Base-by-base conservation (phyloP, 1,140 invertebrate genomes). In the Chironomus striatipennis region DNA sequence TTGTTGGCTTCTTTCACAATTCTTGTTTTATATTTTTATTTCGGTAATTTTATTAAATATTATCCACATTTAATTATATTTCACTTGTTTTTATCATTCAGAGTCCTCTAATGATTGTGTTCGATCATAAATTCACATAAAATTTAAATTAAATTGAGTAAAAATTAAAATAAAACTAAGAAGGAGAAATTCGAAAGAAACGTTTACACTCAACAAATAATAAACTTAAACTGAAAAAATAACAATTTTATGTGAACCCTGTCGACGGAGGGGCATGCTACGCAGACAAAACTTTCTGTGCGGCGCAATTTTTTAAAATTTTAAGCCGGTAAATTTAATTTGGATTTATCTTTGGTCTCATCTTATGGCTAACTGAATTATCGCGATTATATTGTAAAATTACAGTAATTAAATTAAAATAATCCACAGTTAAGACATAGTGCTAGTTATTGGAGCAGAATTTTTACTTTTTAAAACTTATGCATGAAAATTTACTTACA, bases 1-100 rank as follows among this genome's bases (percentile, higher is more conserved):
- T 57, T 57, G 47, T 57, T 57, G 47, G 47, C 47, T 57, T 57
- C 47, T 57, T 57, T 57, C 47, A 57, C 47, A 57, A 57, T 57
- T 57, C 47, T 57, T 57, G 47, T 57, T 57, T 57, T 57, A 5
- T n/a, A 57, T 15, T 57, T 15, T n/a, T 57, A 57, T 57, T 57
- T 57, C n/a, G 47, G 5, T 1, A n/a, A 57, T 57, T 57, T 57
- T 15, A 57, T 34, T 2, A 34, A 34, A 2, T 34, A 34, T 34
- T 34, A 34, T 34, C 5, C 24, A 34, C 24, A 34, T 34, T 34
- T 34, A 34, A 34, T 34, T 2, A 5, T 34, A 34, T 34, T 34
- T 34, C 24, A 34, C 24, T 34, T 34, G 2, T 1, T 34, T 34
- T 2, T 34, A 34, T 34, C 24, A 1, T 5, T 2, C 5, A 34